Base-by-base conservation (phyloP, 2,113 vertebrate genomes). In the Tringa solitaria region DNA sequence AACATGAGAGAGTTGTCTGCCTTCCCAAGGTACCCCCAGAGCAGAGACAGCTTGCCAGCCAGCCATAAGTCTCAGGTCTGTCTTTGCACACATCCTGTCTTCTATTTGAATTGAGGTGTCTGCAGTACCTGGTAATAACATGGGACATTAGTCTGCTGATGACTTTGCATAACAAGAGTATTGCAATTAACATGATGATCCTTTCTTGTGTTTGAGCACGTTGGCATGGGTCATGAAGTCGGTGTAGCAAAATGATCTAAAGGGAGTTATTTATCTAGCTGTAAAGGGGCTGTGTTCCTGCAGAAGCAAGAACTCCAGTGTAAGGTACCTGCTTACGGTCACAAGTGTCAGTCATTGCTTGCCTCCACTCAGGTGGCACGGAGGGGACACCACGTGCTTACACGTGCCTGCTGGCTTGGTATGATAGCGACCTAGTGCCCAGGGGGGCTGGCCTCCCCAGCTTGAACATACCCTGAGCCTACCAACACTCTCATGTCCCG, bases 91-190 rank as follows among this genome's bases (percentile, higher is more conserved):
- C 51, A 26, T 32, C 50, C 63, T 32, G 81, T 33, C 80, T 88
- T 19, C 85, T 86, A 64, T 48, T 78, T 20, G 84, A 93, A 81
- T 16, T 1, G 32, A 89, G 77, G 74, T 75, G 83, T 87, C 92
- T 73, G 59, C 78, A 67, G 94, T 27, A 75, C 60, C 87, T 69
- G 85, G 97, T 74, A 96, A 89, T 97, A 89, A 98, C 96, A 97
- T 28, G 93, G 97, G 95, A 97, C 97, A 95, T 96, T 94, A 95
- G 94, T 77, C 95, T 48, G 91, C 92, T 87, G 89, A 95, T 96
- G 96, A 82, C 94, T 97, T 92, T 89, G 89, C 87, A 21, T 61
- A 96, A 96, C 84, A 92, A 95, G 93, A 95, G 95, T 81, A 96
- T 41, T 78, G 87, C 96, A 97, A 95, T 97, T 95, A 97, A 91